phyloP scores from a whole-genome alignment of 35 echinoderm and acorn worm genomes.

The Ptychodera flava region DNA sequence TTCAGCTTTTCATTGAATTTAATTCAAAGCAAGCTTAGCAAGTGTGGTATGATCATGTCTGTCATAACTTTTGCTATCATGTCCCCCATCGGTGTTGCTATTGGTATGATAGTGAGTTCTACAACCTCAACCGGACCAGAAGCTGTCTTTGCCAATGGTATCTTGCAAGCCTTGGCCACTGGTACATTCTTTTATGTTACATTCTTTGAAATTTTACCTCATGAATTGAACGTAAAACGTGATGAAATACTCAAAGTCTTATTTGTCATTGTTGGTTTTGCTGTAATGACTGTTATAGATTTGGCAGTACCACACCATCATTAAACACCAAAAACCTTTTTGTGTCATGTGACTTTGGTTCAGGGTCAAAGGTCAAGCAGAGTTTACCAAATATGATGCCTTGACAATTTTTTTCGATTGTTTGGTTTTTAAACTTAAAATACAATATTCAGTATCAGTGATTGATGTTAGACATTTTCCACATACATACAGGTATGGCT shows the following conservation, averaged over 20 bases:
- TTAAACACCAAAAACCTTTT: too few species aligned
- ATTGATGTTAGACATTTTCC: too few species aligned
- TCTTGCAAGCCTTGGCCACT: slow-evolving; percentile 80
- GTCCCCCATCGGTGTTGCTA: slow-evolving; percentile 70
- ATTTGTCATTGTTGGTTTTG: slow-evolving; percentile 59
- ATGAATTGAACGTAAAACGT: slow-evolving; percentile 52
- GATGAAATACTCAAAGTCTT: slow-evolving; percentile 59
- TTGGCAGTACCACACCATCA: background rate
- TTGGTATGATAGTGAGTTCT: slow-evolving; percentile 68
- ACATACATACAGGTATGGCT: too few species aligned
- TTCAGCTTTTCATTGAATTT: slow-evolving; percentile 70
- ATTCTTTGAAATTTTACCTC: slow-evolving; percentile 84
- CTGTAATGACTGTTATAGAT: slow-evolving; percentile 27
- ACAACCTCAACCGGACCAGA: slow-evolving; percentile 9
- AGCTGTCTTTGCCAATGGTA: slow-evolving; percentile 47
- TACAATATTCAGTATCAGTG: too few species aligned
- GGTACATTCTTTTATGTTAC: slow-evolving; percentile 95
- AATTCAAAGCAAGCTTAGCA: slow-evolving; percentile 31
- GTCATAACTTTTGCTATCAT: slow-evolving; percentile 57
- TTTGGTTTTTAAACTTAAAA: too few species aligned
- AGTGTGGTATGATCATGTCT: slow-evolving; percentile 29
- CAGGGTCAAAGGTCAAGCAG: too few species aligned
- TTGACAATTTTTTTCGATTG: too few species aligned
- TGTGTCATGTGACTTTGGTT: too few species aligned
- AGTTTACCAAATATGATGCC: too few species aligned